Conservation (phyloP, 2,888 invertebrate genomes). For the Aplocera efformata region DNA sequence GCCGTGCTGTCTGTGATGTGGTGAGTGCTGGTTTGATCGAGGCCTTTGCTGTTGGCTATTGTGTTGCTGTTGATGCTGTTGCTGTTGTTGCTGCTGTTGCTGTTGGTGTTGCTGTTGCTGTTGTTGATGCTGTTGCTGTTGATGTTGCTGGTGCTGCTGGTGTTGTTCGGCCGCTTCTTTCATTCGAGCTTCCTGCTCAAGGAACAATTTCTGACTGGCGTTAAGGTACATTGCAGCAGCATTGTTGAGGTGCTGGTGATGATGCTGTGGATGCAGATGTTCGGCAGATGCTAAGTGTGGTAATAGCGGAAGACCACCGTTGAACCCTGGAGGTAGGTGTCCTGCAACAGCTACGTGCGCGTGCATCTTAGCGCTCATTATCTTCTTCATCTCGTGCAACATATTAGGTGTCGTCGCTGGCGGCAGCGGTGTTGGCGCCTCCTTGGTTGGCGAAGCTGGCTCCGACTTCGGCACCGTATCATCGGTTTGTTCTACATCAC, state of each 20-base stretch:
- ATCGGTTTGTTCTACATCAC: slow-evolving; percentile 83
- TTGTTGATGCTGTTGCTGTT: slow-evolving; percentile 72
- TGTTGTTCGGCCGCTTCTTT: slow-evolving; percentile 83
- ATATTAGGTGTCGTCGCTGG: slow-evolving; percentile 73
- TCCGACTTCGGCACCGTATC: slow-evolving; percentile 79
- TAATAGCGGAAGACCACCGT: slow-evolving; percentile 79
- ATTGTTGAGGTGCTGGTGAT: slow-evolving; percentile 82
- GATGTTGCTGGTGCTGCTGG: slow-evolving; percentile 63
- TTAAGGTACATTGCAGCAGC: slow-evolving; percentile 88
- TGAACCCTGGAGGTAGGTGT: slow-evolving; percentile 81
- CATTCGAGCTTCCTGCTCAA: slow-evolving; percentile 88
- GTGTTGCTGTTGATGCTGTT: slow-evolving; percentile 58
- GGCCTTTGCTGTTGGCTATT: slow-evolving; percentile 80
- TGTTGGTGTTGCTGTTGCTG: slow-evolving; percentile 65
- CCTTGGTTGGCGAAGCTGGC: slow-evolving; percentile 79
- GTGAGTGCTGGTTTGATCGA: slow-evolving; percentile 81
- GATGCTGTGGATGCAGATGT: slow-evolving; percentile 77
- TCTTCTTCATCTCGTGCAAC: slow-evolving; percentile 84
- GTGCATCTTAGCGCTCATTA: slow-evolving; percentile 83
- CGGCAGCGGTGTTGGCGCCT: slow-evolving; percentile 70
- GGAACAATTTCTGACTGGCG: slow-evolving; percentile 87
- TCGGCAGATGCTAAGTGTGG: slow-evolving; percentile 77
- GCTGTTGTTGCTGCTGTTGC: slow-evolving; percentile 60
- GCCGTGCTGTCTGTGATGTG: slow-evolving; percentile 73
- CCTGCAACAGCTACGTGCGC: slow-evolving; percentile 75